Conservation (phyloP, 2,113 vertebrate species). For the Puntigrus tetrazona region DNA sequence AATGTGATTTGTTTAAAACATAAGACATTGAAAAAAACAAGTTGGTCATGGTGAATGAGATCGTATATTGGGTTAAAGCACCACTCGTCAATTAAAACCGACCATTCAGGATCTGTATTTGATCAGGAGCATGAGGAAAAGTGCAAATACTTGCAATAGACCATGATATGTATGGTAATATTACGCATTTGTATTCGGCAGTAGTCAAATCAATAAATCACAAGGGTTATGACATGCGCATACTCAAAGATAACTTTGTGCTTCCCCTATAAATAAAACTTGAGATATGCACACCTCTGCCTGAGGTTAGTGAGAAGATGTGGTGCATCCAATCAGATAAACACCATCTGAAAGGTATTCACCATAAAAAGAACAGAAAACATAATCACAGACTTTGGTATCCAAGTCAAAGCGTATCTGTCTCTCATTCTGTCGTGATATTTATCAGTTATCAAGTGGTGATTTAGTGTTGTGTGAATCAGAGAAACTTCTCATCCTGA, state of each 20-base stretch:
- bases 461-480: conserved; percentile 27
- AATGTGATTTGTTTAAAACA: conserved; percentile 30
- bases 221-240: neutral
- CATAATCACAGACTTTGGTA: neutral
- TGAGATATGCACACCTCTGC: conserved; percentile 4
- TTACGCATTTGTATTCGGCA: neutral
- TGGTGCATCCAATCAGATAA: conserved; percentile 24
- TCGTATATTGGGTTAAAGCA: neutral
- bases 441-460: conserved; percentile 11
- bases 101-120: conserved; percentile 4
- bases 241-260: neutral
- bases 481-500: neutral
- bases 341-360: neutral
- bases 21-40: neutral
- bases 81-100: neutral
- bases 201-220: conserved; percentile 1
- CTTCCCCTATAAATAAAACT: conserved; percentile 18
- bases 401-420: neutral
- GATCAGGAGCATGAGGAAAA: neutral
- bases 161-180: neutral
- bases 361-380: neutral
- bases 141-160: neutral
- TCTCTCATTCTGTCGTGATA: neutral
- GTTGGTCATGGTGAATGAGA: neutral
- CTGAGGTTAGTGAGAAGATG: neutral